These are phyloP conservation scores for Onthophagus sagittarius DNA, from an alignment of 2,888 invertebrate species.

Conservation along the genomic window DNA sequence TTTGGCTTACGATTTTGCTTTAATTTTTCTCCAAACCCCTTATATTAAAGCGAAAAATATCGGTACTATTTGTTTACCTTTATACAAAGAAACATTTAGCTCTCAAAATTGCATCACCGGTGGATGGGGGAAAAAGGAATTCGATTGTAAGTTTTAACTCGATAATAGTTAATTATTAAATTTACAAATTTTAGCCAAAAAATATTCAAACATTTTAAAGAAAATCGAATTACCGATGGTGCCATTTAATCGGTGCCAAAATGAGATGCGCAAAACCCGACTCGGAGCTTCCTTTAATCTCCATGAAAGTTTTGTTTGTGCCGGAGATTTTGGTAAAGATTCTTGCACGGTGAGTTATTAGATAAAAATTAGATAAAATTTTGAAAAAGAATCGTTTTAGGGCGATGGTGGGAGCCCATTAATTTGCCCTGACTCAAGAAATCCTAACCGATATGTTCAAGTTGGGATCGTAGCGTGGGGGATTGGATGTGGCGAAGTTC, in stretches of 20 bases:
- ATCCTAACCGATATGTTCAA: slow-evolving; percentile 63
- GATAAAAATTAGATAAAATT: no score
- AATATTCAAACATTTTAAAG: slow-evolving; percentile 58
- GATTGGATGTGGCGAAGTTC: slow-evolving; percentile 73
- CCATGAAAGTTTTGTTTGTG: slow-evolving; percentile 71
- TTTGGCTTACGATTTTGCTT: no score
- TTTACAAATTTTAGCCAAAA: no score
- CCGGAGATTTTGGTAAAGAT: slow-evolving; percentile 69
- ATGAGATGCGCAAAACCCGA: slow-evolving; percentile 59
- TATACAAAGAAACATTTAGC: no score
- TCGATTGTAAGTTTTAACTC: no score
- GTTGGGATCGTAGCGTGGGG: slow-evolving; percentile 85
- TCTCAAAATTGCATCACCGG: no score
- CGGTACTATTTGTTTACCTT: no score
- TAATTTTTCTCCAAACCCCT: no score
- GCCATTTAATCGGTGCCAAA: slow-evolving; percentile 40
- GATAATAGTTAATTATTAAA: no score
- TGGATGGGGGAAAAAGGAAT: no score
- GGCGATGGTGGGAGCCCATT: slow-evolving; percentile 80
- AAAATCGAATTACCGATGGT: slow-evolving; percentile 71
- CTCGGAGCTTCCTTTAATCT: slow-evolving; percentile 63
- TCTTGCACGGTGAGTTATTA: slow-evolving; percentile 64
- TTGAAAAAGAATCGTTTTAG: no score
- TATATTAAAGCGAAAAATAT: no score
- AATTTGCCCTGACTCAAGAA: slow-evolving; percentile 59